Percentiles rank a stretch among this genome's conserved stretches.
These are phyloP conservation scores for Pica pica DNA, from an alignment of 2,113 vertebrate species.

Conservation along the genomic window DNA sequence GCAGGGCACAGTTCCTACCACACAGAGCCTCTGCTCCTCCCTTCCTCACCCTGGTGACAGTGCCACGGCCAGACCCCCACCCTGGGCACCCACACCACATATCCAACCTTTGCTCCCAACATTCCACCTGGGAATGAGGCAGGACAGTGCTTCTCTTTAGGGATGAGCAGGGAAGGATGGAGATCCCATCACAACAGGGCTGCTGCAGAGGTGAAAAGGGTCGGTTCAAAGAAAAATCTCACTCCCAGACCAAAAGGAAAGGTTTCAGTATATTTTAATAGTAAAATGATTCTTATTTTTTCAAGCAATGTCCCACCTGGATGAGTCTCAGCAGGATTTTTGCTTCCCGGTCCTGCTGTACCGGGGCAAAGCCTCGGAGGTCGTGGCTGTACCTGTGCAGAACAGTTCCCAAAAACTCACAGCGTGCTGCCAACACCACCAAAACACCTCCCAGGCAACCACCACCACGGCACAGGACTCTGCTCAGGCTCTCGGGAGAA, in stretches of 20 bases:
- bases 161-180: background rate
- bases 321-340: background rate
- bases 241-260: background rate
- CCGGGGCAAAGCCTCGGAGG: background rate
- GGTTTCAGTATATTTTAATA: constrained; percentile 3
- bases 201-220: background rate
- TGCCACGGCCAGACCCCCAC: background rate
- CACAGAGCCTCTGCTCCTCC: background rate
- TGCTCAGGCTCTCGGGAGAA: background rate
- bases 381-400: background rate
- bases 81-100: background rate
- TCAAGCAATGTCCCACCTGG: constrained; percentile 10
- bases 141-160: accelerated
- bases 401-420: background rate
- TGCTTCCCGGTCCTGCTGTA: background rate
- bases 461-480: background rate
- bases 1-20: background rate
- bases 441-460: background rate
- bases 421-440: background rate
- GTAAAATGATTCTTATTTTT: background rate
- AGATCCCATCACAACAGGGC: background rate
- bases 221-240: background rate
- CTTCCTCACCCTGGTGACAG: background rate
- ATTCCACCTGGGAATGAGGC: accelerated
- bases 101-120: background rate